Evolutionary conservation across 1,140 invertebrate species (phyloP).

Genomic region (Eupeodes corollae): DNA sequence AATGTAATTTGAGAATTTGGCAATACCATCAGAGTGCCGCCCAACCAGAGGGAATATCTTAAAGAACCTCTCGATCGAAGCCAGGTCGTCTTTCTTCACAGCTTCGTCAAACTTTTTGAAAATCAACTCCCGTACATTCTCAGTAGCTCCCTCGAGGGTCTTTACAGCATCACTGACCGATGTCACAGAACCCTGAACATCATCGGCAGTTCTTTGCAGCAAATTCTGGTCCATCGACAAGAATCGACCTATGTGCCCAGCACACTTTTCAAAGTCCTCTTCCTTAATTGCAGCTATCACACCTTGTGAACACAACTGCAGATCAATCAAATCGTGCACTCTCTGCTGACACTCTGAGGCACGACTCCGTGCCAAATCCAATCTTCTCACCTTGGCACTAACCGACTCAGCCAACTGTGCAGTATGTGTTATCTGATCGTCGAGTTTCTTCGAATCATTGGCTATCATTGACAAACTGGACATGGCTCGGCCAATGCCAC

Average conservation of each 20-base stretch:
- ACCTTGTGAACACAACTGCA: slow-evolving; percentile 91
- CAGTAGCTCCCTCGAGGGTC: slow-evolving; percentile 76
- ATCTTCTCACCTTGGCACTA: slow-evolving; percentile 86
- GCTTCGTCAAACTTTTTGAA: slow-evolving; percentile 84
- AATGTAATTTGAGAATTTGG: slow-evolving; percentile 85
- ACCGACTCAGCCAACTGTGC: slow-evolving; percentile 86
- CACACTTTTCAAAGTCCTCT: slow-evolving; percentile 88
- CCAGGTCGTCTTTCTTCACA: slow-evolving; percentile 75
- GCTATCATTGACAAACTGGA: slow-evolving; percentile 46
- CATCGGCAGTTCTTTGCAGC: slow-evolving; percentile 63
- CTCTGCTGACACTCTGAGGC: slow-evolving; percentile 90
- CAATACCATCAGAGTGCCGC: slow-evolving; percentile 81
- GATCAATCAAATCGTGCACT: slow-evolving; percentile 91
- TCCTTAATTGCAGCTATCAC: slow-evolving; percentile 83
- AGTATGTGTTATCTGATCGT: slow-evolving; percentile 75
- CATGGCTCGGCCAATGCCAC: slow-evolving; percentile 41
- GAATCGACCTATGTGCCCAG: slow-evolving; percentile 89
- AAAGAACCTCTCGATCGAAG: slow-evolving; percentile 94
- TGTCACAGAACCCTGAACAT: slow-evolving; percentile 47
- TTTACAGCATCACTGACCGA: slow-evolving; percentile 47
- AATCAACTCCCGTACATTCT: slow-evolving; percentile 52
- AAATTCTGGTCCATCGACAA: slow-evolving; percentile 88
- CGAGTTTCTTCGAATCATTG: slow-evolving; percentile 62
- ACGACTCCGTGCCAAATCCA: slow-evolving; percentile 85
- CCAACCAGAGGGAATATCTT: slow-evolving; percentile 95